Percentiles rank a stretch among this genome's conserved stretches.
These are phyloP conservation scores for Brachypalpus laphriformis DNA, from an alignment of 2,888 invertebrate species.

Conservation along the genomic window DNA sequence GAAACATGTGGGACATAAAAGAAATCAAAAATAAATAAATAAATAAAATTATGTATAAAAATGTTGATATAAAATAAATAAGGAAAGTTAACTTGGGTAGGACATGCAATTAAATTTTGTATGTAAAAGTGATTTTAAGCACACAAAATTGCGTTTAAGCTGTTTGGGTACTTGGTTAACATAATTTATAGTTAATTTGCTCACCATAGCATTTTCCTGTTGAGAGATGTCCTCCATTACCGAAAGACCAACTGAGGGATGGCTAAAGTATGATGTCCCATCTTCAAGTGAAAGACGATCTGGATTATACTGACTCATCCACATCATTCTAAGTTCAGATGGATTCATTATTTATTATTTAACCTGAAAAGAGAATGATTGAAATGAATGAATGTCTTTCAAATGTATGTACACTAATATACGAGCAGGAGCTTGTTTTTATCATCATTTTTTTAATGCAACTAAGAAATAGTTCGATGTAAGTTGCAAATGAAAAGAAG, in stretches of 20 bases:
- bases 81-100: constrained; percentile 38
- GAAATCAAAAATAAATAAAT: constrained; percentile 74
- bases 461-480: too few relatives aligned
- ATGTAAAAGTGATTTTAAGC: constrained; percentile 46
- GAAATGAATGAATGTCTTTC: too few relatives aligned
- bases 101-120: constrained; percentile 71
- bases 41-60: constrained; percentile 64
- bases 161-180: neutral
- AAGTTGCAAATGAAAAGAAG: too few relatives aligned
- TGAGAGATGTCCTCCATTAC: constrained; percentile 84
- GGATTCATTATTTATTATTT: constrained; percentile 72
- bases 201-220: constrained; percentile 84
- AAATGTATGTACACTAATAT: too few relatives aligned
- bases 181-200: constrained; percentile 62
- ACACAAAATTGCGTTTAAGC: constrained; percentile 8
- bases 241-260: constrained; percentile 84
- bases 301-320: constrained; percentile 86
- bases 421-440: too few relatives aligned
- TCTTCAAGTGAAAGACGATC: constrained; percentile 82
- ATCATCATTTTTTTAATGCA: too few relatives aligned
- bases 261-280: constrained; percentile 82
- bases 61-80: constrained; percentile 42
- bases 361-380: constrained; percentile 5
- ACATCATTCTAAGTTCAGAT: constrained; percentile 86
- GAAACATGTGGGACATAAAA: constrained; percentile 76